Percentiles rank a stretch among this genome's conserved stretches.
phyloP scores from a whole-genome alignment of 1,140 invertebrate species.

The Pachyrhynchus sulphureomaculatus region DNA sequence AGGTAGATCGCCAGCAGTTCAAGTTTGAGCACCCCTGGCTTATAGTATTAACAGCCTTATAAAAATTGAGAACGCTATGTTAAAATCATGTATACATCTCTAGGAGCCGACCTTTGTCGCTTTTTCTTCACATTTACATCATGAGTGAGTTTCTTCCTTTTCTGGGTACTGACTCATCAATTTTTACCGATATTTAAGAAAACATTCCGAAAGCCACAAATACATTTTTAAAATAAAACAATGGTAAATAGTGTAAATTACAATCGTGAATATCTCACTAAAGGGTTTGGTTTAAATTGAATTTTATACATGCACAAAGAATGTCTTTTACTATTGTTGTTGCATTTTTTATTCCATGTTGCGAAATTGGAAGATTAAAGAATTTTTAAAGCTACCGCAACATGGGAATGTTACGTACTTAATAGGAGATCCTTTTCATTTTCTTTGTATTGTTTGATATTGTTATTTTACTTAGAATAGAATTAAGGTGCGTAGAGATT shows the following conservation, averaged over 20 bases:
- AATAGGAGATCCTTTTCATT: slow-evolving; percentile 8
- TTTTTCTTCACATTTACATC: too few species aligned
- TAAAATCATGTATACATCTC: too few species aligned
- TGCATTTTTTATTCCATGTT: slow-evolving; percentile 4
- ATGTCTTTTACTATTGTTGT: slow-evolving; percentile 21
- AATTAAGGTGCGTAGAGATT: background rate
- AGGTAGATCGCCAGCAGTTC: too few species aligned
- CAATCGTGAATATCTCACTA: slow-evolving; percentile 26
- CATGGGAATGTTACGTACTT: slow-evolving; percentile 1
- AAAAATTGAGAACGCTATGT: too few species aligned
- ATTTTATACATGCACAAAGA: slow-evolving; percentile 16
- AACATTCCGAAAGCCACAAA: too few species aligned
- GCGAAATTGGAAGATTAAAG: slow-evolving; percentile 21
- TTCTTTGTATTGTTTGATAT: slow-evolving; percentile 10
- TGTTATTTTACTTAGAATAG: slow-evolving; percentile 3
- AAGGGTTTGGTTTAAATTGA: slow-evolving; percentile 19
- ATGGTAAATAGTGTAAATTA: background rate
- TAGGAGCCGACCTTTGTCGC: too few species aligned
- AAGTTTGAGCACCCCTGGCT: too few species aligned
- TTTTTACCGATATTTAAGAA: too few species aligned
- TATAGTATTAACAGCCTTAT: too few species aligned
- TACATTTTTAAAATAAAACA: too few species aligned
- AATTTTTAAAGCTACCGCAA: slow-evolving; percentile 9
- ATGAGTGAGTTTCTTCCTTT: too few species aligned
- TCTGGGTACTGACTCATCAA: too few species aligned